phyloP scores from a whole-genome alignment of 2,113 vertebrate genomes.

The Protomyctophum bolini region DNA sequence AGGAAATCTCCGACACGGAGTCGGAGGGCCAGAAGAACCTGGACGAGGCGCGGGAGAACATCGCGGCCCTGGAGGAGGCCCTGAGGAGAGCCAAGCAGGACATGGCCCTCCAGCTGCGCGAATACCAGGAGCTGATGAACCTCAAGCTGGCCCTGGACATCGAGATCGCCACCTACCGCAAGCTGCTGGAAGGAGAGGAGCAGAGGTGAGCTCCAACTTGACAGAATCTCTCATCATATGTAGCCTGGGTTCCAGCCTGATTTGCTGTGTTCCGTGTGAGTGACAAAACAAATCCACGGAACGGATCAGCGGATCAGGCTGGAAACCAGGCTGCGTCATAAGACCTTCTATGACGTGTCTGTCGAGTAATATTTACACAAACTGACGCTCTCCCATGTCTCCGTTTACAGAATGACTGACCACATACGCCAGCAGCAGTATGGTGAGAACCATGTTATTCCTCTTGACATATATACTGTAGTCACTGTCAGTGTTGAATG shows the following conservation, averaged over 20 bases:
- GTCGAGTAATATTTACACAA: background rate
- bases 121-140: slow-evolving; percentile 81
- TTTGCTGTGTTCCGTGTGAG: too few relatives aligned
- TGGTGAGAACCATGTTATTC: slow-evolving; percentile 48
- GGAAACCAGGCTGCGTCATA: too few relatives aligned
- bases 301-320: too few relatives aligned
- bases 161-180: slow-evolving; percentile 82
- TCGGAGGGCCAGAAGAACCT: slow-evolving; percentile 46
- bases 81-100: slow-evolving; percentile 70
- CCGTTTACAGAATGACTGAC: slow-evolving; percentile 48
- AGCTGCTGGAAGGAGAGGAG: slow-evolving; percentile 82
- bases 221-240: too few relatives aligned
- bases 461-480: background rate
- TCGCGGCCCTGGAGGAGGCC: slow-evolving; percentile 67
- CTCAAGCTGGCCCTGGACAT: slow-evolving; percentile 83
- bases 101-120: slow-evolving; percentile 64
- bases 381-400: slow-evolving; percentile 13
- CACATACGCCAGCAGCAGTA: slow-evolving; percentile 12
- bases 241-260: too few relatives aligned
- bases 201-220: slow-evolving; percentile 55
- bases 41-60: slow-evolving; percentile 26
- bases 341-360: too few relatives aligned
- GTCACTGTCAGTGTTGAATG: too few relatives aligned
- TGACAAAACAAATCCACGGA: too few relatives aligned
- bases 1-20: slow-evolving; percentile 33